Evolutionary conservation across 2,113 vertebrate species (phyloP).

Genomic region (Tyrannus savana): DNA sequence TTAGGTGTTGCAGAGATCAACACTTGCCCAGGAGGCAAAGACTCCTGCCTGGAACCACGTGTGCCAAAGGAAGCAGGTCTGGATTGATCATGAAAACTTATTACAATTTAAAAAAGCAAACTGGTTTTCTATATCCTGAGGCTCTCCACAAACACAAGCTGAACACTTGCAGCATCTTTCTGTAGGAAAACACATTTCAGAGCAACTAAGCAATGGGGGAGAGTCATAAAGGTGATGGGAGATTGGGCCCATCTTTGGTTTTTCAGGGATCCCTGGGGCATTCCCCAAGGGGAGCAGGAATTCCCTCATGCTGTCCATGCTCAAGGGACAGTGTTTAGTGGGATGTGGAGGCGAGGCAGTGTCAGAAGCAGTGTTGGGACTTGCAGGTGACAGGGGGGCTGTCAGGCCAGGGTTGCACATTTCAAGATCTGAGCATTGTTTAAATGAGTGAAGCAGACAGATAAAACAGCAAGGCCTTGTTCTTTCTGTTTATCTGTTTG

Average conservation of each 20-base stretch:
- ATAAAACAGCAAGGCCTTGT: neutral
- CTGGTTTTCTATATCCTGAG: neutral
- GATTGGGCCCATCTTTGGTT: neutral
- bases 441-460: neutral
- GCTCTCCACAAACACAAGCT: neutral
- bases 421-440: neutral
- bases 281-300: neutral
- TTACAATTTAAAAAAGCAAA: neutral
- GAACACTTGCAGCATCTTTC: neutral
- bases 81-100: neutral
- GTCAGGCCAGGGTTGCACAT: neutral
- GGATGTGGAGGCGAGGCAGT: rapidly evolving
- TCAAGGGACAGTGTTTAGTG: neutral
- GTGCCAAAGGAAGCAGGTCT: rapidly evolving
- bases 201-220: neutral
- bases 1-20: neutral
- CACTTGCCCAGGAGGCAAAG: neutral
- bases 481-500: neutral
- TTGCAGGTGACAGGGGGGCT: rapidly evolving
- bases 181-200: neutral
- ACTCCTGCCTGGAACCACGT: neutral
- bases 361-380: neutral
- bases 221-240: neutral
- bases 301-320: neutral
- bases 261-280: neutral